Evolutionary conservation across 2,888 invertebrate species (phyloP).

Genomic region (Platerodrilus igneus): DNA sequence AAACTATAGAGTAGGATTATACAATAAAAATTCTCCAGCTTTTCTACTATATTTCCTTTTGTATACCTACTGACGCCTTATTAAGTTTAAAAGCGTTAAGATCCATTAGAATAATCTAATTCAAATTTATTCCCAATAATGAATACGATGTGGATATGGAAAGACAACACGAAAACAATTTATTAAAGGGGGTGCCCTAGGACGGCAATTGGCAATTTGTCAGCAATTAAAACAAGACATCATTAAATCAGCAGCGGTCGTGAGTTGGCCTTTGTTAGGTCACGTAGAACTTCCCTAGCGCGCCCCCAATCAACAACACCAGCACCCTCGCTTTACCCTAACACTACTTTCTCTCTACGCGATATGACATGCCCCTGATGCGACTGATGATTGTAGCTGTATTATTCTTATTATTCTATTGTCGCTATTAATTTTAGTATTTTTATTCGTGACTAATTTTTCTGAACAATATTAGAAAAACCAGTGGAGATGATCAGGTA

Average conservation of each 20-base stretch:
- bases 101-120: no score
- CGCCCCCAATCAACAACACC: constrained; percentile 27
- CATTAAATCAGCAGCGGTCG: constrained; percentile 48
- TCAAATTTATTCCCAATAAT: no score
- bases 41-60: no score
- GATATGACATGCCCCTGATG: constrained; percentile 52
- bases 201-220: constrained; percentile 48
- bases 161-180: constrained; percentile 23
- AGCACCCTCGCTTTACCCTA: constrained; percentile 24
- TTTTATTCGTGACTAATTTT: no score
- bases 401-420: no score
- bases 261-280: constrained; percentile 48
- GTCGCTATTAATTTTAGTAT: no score
- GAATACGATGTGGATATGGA: neutral
- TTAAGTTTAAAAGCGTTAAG: no score
- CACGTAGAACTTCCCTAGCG: constrained; percentile 44
- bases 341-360: constrained; percentile 22
- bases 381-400: constrained; percentile 12
- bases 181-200: constrained; percentile 19
- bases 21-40: no score
- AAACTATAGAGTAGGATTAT: no score
- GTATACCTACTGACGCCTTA: no score
- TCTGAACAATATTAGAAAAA: no score
- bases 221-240: constrained; percentile 51
- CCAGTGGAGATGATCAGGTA: no score